Evolutionary conservation across 2,888 invertebrate genomes (phyloP).

Genomic region (Xylota sylvarum): DNA sequence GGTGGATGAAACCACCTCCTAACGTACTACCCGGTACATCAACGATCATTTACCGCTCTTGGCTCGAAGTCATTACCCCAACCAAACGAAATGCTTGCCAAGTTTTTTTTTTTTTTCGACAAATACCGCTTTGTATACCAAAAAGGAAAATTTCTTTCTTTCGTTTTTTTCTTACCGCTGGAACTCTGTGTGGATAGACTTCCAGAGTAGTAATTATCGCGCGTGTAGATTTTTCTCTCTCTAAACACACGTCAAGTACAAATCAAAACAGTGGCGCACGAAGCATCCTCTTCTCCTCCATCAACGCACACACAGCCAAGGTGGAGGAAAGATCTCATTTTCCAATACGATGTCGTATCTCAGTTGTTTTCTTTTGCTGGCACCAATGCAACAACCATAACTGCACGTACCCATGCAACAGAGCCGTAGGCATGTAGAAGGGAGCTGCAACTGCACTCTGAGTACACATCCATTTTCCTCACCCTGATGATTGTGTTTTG

Average conservation of each 20-base stretch:
- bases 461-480: slow-evolving; percentile 44
- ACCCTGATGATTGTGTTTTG: slow-evolving; percentile 53
- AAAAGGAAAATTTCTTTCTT: slow-evolving; percentile 58
- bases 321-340: slow-evolving; percentile 64
- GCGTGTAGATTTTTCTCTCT: slow-evolving; percentile 35
- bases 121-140: not conserved
- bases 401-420: slow-evolving; percentile 67
- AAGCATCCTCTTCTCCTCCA: slow-evolving; percentile 33
- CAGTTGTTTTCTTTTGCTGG: slow-evolving; percentile 74
- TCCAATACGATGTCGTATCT: slow-evolving; percentile 54
- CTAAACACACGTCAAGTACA: slow-evolving; percentile 54
- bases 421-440: slow-evolving; percentile 15
- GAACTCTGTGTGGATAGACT: slow-evolving; percentile 28
- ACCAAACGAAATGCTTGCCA: slow-evolving; percentile 56
- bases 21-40: slow-evolving; percentile 47
- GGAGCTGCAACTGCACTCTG: slow-evolving; percentile 35
- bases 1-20: slow-evolving; percentile 17
- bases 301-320: slow-evolving; percentile 38
- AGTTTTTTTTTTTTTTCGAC: slow-evolving; percentile 36
- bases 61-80: slow-evolving; percentile 70
- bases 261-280: slow-evolving; percentile 46
- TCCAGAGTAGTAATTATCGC: slow-evolving; percentile 29
- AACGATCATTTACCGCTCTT: slow-evolving; percentile 25
- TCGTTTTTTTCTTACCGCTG: slow-evolving; percentile 1
- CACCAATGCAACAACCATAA: slow-evolving; percentile 75